Base-by-base conservation (phyloP, 2,113 vertebrate genomes). In the Maccullochella peelii region DNA sequence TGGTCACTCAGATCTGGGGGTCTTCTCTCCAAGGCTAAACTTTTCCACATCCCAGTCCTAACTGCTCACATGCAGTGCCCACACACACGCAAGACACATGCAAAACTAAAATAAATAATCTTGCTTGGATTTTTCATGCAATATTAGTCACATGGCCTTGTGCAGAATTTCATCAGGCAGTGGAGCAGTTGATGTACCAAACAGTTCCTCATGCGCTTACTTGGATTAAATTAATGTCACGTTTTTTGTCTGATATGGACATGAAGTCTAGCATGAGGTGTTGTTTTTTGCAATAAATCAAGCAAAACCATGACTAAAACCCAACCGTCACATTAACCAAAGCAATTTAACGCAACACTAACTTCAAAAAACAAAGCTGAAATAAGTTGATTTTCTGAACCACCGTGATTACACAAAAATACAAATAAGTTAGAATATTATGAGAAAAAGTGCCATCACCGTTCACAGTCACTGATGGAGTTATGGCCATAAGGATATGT, bases 261-360 rank as follows among this genome's bases (percentile, higher is more conserved):
- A 54, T 40, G 44, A 52, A 52, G 15, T 14, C 47, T 33, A 23
- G 47, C 67, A 33, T 36, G 10, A 52, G 27, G 20, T 21, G 14
- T 49, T 58, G 27, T 5, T 36, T 78, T 78, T 68, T 7, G 49
- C 9, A 47, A 68, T 33, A 47, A 68, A 58, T 68, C 38, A 47
- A 49, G 52, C 21, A 57, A 16, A 78, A 47, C 9, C 38, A 47
- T 20, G 63, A 33, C 40, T 57, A 44, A 68, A 68, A 47, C 10
- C 18, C 7, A 7, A 57, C 11, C 50, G 50, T 57, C 20, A 77
- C 63, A 68, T 77, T 55, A 55, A 25, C 49, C 33, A 42, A 77
- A 30, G 30, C 18, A 42, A 66, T 57, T 66, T 67, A 71, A 72
- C 10, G 10, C 49, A 55, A 77, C 33, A 30, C 42, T 47, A 33